phyloP scores from a whole-genome alignment of 2,797 vertebrate species.

The Rallus crepitans region DNA sequence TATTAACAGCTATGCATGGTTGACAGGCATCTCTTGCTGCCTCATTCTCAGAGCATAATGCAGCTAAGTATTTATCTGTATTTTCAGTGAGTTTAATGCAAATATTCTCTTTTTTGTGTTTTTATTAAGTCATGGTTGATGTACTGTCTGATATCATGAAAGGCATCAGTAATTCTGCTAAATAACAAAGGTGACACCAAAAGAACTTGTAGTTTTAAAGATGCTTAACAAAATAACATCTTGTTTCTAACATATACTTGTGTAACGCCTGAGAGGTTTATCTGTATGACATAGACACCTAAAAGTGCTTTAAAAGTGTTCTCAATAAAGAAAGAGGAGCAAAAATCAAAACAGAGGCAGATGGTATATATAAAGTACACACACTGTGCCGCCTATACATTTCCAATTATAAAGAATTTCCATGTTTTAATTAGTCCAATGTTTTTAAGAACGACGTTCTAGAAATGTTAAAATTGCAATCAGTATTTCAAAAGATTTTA shows the following conservation, averaged over 20 bases:
- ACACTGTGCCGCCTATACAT: background rate
- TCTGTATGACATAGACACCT: background rate
- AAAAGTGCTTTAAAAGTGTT: background rate
- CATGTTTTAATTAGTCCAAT: background rate
- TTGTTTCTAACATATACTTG: background rate
- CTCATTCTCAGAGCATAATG: background rate
- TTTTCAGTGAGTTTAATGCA: conserved; percentile 1
- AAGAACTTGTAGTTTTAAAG: background rate
- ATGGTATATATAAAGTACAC: background rate
- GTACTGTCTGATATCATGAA: background rate
- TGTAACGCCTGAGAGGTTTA: background rate
- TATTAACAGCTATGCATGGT: background rate
- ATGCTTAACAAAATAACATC: background rate
- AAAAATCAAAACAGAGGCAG: conserved; percentile 1
- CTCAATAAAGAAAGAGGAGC: background rate
- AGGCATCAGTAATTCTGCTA: background rate
- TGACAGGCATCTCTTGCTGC: background rate
- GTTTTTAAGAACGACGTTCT: conserved; percentile 1
- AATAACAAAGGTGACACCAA: background rate
- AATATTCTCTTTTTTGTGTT: background rate
- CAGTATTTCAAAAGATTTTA: background rate
- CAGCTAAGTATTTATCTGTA: background rate
- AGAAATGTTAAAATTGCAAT: conserved; percentile 5
- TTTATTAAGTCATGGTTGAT: background rate
- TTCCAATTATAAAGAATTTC: conserved; percentile 33